Conservation (phyloP, 2,113 vertebrate genomes). For the Scatophagus argus region DNA sequence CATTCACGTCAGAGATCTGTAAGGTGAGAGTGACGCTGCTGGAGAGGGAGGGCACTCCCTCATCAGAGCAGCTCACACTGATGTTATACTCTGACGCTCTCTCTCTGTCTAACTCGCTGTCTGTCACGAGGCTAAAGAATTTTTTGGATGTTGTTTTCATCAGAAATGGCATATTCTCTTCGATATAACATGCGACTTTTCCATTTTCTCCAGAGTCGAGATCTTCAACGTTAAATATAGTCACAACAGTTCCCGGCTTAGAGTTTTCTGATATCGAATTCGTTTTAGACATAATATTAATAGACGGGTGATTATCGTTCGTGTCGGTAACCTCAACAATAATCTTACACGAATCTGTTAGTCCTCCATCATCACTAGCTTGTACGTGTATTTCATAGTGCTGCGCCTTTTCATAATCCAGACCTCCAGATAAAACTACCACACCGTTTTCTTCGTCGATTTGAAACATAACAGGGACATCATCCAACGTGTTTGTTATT, state of each 20-base stretch:
- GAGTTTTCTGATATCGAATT: slow-evolving; percentile 65
- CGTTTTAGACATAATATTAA: slow-evolving; percentile 72
- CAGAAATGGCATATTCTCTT: slow-evolving; percentile 58
- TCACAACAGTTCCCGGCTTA: slow-evolving; percentile 52
- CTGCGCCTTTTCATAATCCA: slow-evolving; percentile 55
- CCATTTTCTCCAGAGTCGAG: slow-evolving; percentile 74
- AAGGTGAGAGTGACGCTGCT: slow-evolving; percentile 4
- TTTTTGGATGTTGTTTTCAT: slow-evolving; percentile 75
- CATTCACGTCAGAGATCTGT: slow-evolving; percentile 4
- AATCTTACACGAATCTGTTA: slow-evolving; percentile 74
- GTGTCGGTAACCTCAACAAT: slow-evolving; percentile 80
- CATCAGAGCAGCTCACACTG: neutral
- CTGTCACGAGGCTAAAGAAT: slow-evolving; percentile 71
- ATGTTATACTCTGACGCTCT: neutral
- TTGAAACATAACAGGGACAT: slow-evolving; percentile 30
- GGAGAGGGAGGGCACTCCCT: slow-evolving; percentile 2
- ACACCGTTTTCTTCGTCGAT: slow-evolving; percentile 34
- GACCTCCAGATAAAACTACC: slow-evolving; percentile 16
- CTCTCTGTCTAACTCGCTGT: slow-evolving; percentile 64
- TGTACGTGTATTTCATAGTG: slow-evolving; percentile 62
- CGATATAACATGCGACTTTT: slow-evolving; percentile 48
- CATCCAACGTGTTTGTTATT: slow-evolving; percentile 50
- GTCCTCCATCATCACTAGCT: slow-evolving; percentile 80
- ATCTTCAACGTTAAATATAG: slow-evolving; percentile 70
- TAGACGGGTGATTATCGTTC: slow-evolving; percentile 81